A percentile compares a stretch with the other conserved stretches of the same genome.
phyloP scores from a whole-genome alignment of 2,888 invertebrate species.

The Yponomeuta cagnagella region DNA sequence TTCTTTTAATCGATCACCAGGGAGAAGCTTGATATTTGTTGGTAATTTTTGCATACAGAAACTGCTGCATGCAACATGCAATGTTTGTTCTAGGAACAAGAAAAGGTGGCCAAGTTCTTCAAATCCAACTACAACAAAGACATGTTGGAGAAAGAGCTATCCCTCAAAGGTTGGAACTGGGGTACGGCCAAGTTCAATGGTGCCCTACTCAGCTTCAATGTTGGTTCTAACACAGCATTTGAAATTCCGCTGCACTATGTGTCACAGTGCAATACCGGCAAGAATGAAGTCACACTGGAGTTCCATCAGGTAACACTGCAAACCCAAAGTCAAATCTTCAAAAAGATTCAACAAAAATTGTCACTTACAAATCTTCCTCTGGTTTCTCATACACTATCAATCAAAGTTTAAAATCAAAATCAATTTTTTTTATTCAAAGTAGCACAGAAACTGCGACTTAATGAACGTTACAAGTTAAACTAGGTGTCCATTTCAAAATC shows the following conservation, averaged over 20 bases:
- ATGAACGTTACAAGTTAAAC: too few relatives aligned
- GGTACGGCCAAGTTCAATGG: slow-evolving; percentile 96
- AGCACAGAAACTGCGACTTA: too few relatives aligned
- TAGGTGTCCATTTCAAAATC: too few relatives aligned
- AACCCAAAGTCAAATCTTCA: neutral
- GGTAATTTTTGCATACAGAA: too few relatives aligned
- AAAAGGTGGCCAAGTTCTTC: slow-evolving; percentile 94
- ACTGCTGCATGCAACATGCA: neutral
- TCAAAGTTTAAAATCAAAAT: too few relatives aligned
- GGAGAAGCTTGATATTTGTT: too few relatives aligned
- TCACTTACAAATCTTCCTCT: too few relatives aligned
- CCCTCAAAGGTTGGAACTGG: slow-evolving; percentile 99
- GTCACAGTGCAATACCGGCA: slow-evolving; percentile 95
- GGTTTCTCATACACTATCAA: too few relatives aligned
- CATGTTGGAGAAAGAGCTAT: slow-evolving; percentile 93
- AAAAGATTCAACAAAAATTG: too few relatives aligned
- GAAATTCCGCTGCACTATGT: slow-evolving; percentile 98
- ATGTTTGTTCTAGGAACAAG: slow-evolving; percentile 83
- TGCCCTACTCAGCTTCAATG: slow-evolving; percentile 88
- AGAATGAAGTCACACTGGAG: slow-evolving; percentile 98
- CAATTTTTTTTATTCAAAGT: too few relatives aligned
- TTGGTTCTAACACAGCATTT: slow-evolving; percentile 89
- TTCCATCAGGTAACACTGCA: slow-evolving; percentile 87
- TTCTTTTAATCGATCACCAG: too few relatives aligned
- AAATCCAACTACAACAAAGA: slow-evolving; percentile 87